Conservation (phyloP, 2,113 vertebrate species). For the Vulpes vulpes region DNA sequence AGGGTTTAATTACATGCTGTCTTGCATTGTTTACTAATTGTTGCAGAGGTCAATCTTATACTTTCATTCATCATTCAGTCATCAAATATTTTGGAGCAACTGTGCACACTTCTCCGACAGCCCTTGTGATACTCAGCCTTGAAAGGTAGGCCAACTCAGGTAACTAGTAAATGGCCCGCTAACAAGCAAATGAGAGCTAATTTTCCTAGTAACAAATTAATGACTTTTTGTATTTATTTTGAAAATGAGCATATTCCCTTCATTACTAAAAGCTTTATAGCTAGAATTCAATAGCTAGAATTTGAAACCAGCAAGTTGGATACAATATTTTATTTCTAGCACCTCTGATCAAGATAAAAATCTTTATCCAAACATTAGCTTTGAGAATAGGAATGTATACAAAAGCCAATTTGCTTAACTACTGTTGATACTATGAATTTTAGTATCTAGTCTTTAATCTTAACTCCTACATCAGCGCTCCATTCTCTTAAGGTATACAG, state of each 20-base stretch:
- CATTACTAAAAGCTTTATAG: background rate
- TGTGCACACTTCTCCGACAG: background rate
- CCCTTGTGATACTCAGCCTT: background rate
- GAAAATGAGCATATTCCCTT: background rate
- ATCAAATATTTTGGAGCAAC: constrained; percentile 63
- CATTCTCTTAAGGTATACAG: background rate
- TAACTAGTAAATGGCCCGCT: background rate
- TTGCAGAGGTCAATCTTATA: constrained; percentile 76
- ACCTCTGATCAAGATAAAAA: constrained; percentile 57
- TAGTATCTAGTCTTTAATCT: background rate
- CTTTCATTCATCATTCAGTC: constrained; percentile 74
- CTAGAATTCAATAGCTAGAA: constrained; percentile 10
- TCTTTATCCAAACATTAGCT: constrained; percentile 50
- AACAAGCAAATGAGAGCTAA: background rate
- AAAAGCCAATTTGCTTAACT: constrained; percentile 58
- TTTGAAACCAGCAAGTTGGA: constrained; percentile 43
- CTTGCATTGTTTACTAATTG: constrained; percentile 80
- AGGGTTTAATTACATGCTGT: constrained; percentile 77
- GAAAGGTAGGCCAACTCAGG: background rate
- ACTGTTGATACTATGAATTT: constrained; percentile 14
- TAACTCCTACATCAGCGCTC: background rate
- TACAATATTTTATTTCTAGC: constrained; percentile 53
- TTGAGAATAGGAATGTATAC: constrained; percentile 29
- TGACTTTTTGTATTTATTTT: background rate
- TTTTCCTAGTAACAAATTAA: constrained; percentile 45